Evolutionary conservation across 1,140 invertebrate genomes (phyloP), one percentile per base, ranked within the genome.

Genomic region (Formica selysi): DNA sequence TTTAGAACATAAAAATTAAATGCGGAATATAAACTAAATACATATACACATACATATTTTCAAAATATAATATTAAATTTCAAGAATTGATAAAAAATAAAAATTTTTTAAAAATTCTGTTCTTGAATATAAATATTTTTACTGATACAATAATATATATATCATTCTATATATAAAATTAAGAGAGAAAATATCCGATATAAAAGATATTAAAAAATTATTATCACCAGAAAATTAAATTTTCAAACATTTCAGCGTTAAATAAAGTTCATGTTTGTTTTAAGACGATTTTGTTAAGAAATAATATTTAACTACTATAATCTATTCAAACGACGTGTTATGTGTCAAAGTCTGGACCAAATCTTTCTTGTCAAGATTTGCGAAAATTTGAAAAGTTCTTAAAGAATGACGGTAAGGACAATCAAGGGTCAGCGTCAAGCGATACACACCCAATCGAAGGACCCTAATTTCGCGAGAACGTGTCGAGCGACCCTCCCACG

Each of bases 401-500:
- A 32, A 71, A 71, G 32, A 26, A 38, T 51, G 29, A 36, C 13
- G 19, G 59, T 51, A 65, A 88, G 70, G 26, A 44, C 54, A 80
- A 85, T 85, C 84, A 88, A 89, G 81, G 54, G 59, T 32, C 41
- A 41, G 57, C 78, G 74, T 65, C 79, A 80, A 26, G 51, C 51
- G 54, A 85, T 85, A 62, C 54, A 68, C 36, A 65, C 19, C 59
- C 87, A 54, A 48, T 48, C 65, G 74, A 76, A 85, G 73, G 19
- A 86, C 89, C 86, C 89, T 90, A 90, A 90, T 90, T 90, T 85
- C 76, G 86, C 79, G 86, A 85, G 74, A 22, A 44, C 51, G 76
- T 59, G 67, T 76, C 26, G 65, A 64, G 29, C 65, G 41, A 90
- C 76, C 86, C 89, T 91, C 89, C 89, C 89, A 91, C 89, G 89